Base-by-base conservation (phyloP, 2,797 vertebrate species). In the Tympanoctomys barrerae region DNA sequence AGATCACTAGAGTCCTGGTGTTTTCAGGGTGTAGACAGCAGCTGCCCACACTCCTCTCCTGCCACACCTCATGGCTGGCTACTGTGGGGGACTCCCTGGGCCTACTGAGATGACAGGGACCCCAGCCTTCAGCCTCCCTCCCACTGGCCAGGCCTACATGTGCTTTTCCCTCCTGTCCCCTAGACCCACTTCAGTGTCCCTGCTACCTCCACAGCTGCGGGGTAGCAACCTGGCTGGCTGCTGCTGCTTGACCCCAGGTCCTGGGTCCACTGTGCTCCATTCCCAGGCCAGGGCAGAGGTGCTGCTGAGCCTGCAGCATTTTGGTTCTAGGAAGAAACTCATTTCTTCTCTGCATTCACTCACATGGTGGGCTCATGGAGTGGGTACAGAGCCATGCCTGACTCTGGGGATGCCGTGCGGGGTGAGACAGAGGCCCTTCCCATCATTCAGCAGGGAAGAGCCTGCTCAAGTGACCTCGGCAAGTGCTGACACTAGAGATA, bases 221-320 rank as follows among this genome's bases (percentile, higher is more conserved):
- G 19, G 57, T n/a, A 52, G 10, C 28, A 42, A 39, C 31, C 31
- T 14, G 36, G 18, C 68, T 10, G 31, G 61, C 22, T 3, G 7
- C 6, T 42, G 5, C 19, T n/a, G 11, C 8, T 1, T 5, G 7
- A 5, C 14, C 28, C 84, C 85, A 61, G 3, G 18, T 46, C 54
- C 24, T 28, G 36, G 52, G 26, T 68, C 26, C 88, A 18, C 1
- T 12, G 26, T 57, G 26, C 31, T 77, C 28, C 5, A 14, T 77
- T 82, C 61, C 22, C 31, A 36, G 52, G 28, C 31, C 9, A 0
- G 4, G 8, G n/a, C 59, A 36, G 33, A 18, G 28, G 0, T 0
- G 39, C 62, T 52, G 39, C 39, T 39, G 31, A 75, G 42, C 42
- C 75, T 39, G 22, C 46, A 73, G 70, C 39, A 12, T 16, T 90